These are phyloP conservation scores for Tigriopus californicus DNA, from an alignment of 2,888 invertebrate genomes.

Conservation along the genomic window DNA sequence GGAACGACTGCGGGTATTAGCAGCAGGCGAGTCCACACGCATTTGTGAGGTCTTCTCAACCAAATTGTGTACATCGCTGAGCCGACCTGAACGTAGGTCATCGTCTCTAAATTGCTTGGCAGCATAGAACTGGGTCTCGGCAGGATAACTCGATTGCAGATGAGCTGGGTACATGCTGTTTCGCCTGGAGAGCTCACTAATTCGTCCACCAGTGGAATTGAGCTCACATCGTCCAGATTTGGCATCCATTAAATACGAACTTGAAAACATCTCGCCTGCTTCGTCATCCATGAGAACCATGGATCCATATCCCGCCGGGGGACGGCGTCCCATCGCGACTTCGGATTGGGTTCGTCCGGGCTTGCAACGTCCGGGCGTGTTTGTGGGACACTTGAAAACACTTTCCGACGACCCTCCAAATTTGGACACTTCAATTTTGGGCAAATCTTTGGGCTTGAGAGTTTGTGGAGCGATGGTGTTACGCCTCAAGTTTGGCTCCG, in stretches of 20 bases:
- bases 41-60: slow-evolving; percentile 1
- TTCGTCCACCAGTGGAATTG: slow-evolving; percentile 23
- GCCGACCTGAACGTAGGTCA: not conserved
- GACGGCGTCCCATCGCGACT: not conserved
- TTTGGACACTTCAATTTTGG: too few relatives aligned
- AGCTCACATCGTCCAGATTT: slow-evolving; percentile 9
- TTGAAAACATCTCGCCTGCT: slow-evolving; percentile 13
- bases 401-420: too few relatives aligned
- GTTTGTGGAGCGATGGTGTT: too few relatives aligned
- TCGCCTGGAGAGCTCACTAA: slow-evolving; percentile 52
- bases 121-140: slow-evolving; percentile 31
- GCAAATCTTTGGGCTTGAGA: too few relatives aligned
- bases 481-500: too few relatives aligned
- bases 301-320: slow-evolving; percentile 6
- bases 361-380: slow-evolving; percentile 3
- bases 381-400: not conserved
- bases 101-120: not conserved
- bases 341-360: slow-evolving; percentile 5
- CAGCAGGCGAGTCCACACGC: slow-evolving; percentile 9
- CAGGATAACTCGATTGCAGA: slow-evolving; percentile 62
- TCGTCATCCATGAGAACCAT: slow-evolving; percentile 11
- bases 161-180: slow-evolving; percentile 69
- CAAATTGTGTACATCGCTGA: not conserved
- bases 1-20: slow-evolving; percentile 4
- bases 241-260: slow-evolving; percentile 11